Conservation (phyloP, 2,797 vertebrate genomes). For the Ceryle rudis region DNA sequence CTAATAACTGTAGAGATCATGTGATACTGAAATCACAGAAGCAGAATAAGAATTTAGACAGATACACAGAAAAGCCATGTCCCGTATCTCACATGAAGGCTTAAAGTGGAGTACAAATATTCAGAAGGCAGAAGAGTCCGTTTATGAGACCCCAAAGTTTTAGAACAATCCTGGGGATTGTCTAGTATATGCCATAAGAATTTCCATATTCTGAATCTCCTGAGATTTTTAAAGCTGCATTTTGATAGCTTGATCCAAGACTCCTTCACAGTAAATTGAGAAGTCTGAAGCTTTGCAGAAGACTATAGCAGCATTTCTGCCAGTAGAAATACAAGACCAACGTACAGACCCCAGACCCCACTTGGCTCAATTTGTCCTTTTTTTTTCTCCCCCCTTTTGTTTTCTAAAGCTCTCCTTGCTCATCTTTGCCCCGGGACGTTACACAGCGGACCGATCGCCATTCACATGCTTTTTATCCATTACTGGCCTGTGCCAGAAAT, state of each 20-base stretch:
- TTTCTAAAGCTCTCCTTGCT: constrained; percentile 22
- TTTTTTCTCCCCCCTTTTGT: background rate
- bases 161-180: constrained; percentile 29
- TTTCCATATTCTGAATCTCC: constrained; percentile 22
- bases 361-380: background rate
- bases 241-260: constrained; percentile 33
- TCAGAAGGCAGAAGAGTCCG: background rate
- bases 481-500: constrained; percentile 39
- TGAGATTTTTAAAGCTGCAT: constrained; percentile 10
- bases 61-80: background rate
- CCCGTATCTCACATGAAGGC: background rate
- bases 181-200: background rate
- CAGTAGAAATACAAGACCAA: constrained; percentile 50
- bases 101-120: background rate
- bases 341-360: constrained; percentile 34
- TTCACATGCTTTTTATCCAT: constrained; percentile 63
- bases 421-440: constrained; percentile 26
- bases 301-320: background rate
- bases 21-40: background rate
- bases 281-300: background rate
- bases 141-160: background rate
- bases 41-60: background rate
- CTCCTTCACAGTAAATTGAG: constrained; percentile 22
- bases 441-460: background rate
- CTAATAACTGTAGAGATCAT: background rate